phyloP scores from a whole-genome alignment of 2,797 vertebrate species.

The Falco novaeseelandiae region DNA sequence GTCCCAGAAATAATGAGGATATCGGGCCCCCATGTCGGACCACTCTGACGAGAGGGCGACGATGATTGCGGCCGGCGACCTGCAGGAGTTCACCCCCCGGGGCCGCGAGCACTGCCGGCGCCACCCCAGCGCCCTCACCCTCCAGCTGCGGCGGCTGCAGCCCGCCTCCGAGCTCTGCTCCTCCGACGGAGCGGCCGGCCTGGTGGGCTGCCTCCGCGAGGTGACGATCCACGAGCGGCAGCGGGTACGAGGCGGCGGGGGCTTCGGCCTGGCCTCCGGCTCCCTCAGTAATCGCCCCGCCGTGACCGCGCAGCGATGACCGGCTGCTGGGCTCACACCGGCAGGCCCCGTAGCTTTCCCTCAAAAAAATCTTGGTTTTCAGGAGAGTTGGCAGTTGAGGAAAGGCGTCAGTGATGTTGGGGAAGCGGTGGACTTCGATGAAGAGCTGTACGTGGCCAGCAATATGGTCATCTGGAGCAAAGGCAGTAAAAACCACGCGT shows the following conservation, averaged over 20 bases:
- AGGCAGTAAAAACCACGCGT: slow-evolving; percentile 87
- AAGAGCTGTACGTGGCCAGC: slow-evolving; percentile 92
- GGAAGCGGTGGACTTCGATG: slow-evolving; percentile 89
- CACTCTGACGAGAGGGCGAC: slow-evolving; percentile 98
- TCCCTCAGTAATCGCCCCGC: neutral
- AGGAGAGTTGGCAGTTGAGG: slow-evolving; percentile 95
- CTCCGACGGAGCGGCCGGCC: slow-evolving; percentile 91
- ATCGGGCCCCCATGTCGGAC: slow-evolving; percentile 99
- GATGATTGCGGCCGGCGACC: slow-evolving; percentile 98
- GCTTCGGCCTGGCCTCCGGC: neutral
- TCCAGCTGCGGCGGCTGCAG: slow-evolving; percentile 96
- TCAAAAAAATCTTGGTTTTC: neutral
- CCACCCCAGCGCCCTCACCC: slow-evolving; percentile 94
- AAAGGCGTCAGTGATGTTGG: slow-evolving; percentile 83
- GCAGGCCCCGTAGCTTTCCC: no score
- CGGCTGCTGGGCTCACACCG: rapidly evolving
- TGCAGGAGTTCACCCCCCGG: slow-evolving; percentile 98
- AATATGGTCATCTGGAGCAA: slow-evolving; percentile 97
- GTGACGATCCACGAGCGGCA: slow-evolving; percentile 94
- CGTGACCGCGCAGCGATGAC: rapidly evolving
- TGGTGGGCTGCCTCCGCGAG: slow-evolving; percentile 94
- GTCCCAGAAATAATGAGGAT: slow-evolving; percentile 98
- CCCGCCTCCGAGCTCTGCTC: slow-evolving; percentile 96
- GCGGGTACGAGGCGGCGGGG: slow-evolving; percentile 77
- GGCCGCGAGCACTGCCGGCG: slow-evolving; percentile 96